Evolutionary conservation across 2,797 vertebrate genomes (phyloP).

Genomic region (Helostoma temminkii): DNA sequence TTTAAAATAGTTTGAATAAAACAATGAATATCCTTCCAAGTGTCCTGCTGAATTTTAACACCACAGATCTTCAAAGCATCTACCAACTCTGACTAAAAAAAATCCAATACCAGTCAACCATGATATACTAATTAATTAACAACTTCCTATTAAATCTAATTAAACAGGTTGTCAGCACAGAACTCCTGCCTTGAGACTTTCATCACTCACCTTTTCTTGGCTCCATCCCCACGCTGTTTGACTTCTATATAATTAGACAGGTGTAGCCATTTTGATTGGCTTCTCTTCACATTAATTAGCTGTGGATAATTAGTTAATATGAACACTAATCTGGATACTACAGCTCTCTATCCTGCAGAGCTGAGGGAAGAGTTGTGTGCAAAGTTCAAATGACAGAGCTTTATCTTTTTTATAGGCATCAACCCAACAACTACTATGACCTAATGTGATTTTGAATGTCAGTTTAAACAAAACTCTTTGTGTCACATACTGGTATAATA

Average conservation of each 20-base stretch:
- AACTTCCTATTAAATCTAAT: slow-evolving; percentile 79
- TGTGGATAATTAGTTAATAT: slow-evolving; percentile 73
- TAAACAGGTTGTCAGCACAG: slow-evolving; percentile 77
- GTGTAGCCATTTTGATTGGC: slow-evolving; percentile 79
- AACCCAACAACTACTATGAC: not conserved
- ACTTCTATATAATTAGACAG: slow-evolving; percentile 83
- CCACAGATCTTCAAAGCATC: slow-evolving; percentile 34
- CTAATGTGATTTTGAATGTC: slow-evolving; percentile 34
- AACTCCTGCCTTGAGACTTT: slow-evolving; percentile 71
- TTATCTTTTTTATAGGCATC: slow-evolving; percentile 11
- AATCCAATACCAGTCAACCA: slow-evolving; percentile 65
- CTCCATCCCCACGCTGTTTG: slow-evolving; percentile 65
- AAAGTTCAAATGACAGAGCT: slow-evolving; percentile 44
- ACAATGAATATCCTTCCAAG: slow-evolving; percentile 8
- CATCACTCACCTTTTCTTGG: slow-evolving; percentile 75
- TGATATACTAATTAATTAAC: slow-evolving; percentile 76
- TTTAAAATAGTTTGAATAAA: not conserved
- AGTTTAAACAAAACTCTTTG: slow-evolving; percentile 4
- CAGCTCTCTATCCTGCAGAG: slow-evolving; percentile 54
- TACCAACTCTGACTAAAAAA: slow-evolving; percentile 38
- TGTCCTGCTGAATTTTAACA: slow-evolving; percentile 34
- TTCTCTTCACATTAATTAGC: slow-evolving; percentile 78
- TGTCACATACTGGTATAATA: not conserved
- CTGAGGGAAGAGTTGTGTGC: slow-evolving; percentile 30
- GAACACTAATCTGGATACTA: slow-evolving; percentile 49